phyloP scores from a whole-genome alignment of 2,113 vertebrate species.

The Ceyx melanurus region DNA sequence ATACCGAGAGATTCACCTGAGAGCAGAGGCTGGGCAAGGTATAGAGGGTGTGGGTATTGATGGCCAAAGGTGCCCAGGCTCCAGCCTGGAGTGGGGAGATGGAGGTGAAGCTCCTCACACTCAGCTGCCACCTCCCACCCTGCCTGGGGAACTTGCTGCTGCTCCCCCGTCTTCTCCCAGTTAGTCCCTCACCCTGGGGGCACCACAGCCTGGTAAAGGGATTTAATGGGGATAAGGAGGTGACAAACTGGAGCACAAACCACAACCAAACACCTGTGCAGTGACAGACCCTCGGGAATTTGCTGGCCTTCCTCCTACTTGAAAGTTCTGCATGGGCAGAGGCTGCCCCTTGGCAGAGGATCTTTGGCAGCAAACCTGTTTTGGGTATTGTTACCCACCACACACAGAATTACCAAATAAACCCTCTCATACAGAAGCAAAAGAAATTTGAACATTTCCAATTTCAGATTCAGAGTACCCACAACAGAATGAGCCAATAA shows the following conservation, averaged over 20 bases:
- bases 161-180: background rate
- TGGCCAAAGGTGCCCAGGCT: background rate
- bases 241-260: background rate
- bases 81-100: background rate
- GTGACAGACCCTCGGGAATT: background rate
- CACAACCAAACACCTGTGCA: rapidly evolving
- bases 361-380: background rate
- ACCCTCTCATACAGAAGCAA: background rate
- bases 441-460: background rate
- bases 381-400: background rate
- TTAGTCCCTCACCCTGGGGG: background rate
- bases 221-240: background rate
- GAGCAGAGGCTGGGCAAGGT: background rate
- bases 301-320: background rate
- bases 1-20: background rate
- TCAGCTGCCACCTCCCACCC: background rate
- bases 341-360: rapidly evolving
- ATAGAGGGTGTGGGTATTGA: background rate
- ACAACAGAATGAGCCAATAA: background rate
- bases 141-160: rapidly evolving
- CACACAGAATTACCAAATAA: background rate
- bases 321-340: rapidly evolving
- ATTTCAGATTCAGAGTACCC: background rate
- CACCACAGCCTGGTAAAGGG: background rate
- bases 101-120: background rate